Conservation (phyloP, 2,113 vertebrate species). For the Ursus arctos region DNA sequence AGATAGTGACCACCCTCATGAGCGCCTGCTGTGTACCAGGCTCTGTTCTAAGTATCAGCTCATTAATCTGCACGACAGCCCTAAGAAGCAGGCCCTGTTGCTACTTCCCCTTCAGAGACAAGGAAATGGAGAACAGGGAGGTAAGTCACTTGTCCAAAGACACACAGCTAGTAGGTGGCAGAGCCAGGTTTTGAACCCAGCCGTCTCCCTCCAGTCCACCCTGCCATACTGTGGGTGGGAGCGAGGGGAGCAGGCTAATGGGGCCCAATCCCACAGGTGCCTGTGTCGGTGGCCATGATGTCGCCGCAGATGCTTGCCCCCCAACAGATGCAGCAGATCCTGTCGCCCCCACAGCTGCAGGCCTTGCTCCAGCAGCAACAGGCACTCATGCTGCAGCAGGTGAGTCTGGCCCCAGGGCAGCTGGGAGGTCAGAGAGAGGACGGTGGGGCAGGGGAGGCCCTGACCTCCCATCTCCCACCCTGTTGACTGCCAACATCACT, state of each 20-base stretch:
- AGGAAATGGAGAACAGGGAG: not conserved
- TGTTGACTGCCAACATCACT: constrained; percentile 83
- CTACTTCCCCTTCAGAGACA: not conserved
- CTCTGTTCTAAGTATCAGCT: not conserved
- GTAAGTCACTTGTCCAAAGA: not conserved
- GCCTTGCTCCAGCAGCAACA: constrained; percentile 99
- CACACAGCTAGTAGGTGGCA: not conserved
- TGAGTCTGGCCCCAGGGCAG: constrained; percentile 77
- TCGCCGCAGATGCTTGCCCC: constrained; percentile 99
- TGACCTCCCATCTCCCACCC: constrained; percentile 65
- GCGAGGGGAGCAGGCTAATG: not conserved
- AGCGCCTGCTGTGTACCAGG: not conserved
- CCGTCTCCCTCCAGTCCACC: not conserved
- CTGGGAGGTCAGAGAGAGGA: not conserved
- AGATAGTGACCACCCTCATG: accelerated
- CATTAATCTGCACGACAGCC: not conserved
- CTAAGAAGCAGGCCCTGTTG: not conserved
- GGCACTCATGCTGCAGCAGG: constrained; percentile 99
- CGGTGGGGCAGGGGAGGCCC: constrained; percentile 53
- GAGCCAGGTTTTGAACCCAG: not conserved
- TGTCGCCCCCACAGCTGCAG: constrained; percentile 98
- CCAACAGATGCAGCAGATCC: constrained; percentile 99
- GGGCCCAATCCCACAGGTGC: constrained; percentile 88
- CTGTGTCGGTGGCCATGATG: constrained; percentile 99
- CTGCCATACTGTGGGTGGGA: not conserved